These are phyloP conservation scores for Malacoraja senta DNA, from an alignment of 2,797 vertebrate genomes.

Conservation along the genomic window DNA sequence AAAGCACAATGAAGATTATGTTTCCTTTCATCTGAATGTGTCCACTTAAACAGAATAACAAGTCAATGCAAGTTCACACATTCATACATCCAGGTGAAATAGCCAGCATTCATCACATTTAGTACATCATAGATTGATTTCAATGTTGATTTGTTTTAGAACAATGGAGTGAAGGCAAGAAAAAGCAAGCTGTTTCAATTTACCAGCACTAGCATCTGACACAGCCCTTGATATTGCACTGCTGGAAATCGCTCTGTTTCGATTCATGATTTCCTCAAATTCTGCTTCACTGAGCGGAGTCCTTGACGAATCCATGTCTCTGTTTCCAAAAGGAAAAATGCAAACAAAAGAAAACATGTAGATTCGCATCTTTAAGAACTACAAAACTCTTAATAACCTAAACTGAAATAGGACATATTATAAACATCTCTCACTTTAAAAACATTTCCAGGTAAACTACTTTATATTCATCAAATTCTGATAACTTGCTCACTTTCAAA, in stretches of 20 bases:
- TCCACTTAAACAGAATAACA: not conserved
- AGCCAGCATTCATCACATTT: not conserved
- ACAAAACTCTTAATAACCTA: not conserved
- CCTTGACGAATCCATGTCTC: conserved; percentile 91
- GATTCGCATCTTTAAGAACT: not conserved
- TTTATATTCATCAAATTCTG: not conserved
- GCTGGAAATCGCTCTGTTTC: conserved; percentile 95
- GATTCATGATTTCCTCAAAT: conserved; percentile 99
- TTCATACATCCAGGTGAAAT: not conserved
- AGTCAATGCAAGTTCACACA: not conserved
- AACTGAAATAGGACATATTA: not conserved
- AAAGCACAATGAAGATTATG: not conserved
- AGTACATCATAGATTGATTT: not conserved
- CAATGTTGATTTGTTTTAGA: no score
- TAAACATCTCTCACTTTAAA: not conserved
- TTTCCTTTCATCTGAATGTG: not conserved
- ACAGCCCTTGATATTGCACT: conserved; percentile 97
- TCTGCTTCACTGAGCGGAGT: conserved; percentile 92
- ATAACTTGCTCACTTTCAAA: not conserved
- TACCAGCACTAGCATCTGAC: conserved; percentile 96
- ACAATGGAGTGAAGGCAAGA: conserved; percentile 33
- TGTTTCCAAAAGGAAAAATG: conserved; percentile 51
- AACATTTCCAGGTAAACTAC: not conserved
- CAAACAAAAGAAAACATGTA: not conserved
- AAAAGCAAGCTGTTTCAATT: conserved; percentile 46